These are phyloP conservation scores for Danio tinwini DNA, from an alignment of 2,797 vertebrate species.

Conservation along the genomic window DNA sequence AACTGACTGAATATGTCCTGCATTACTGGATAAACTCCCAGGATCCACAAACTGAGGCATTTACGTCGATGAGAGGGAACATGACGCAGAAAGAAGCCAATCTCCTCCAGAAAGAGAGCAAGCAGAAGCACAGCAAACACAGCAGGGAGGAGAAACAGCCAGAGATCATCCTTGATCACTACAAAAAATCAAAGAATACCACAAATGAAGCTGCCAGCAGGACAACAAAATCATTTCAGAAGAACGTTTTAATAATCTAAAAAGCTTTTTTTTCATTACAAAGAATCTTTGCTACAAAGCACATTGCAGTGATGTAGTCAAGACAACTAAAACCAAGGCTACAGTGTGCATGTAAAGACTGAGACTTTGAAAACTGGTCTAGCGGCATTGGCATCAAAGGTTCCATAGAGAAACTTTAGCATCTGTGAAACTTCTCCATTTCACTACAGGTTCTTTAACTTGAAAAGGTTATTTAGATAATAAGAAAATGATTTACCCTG, in stretches of 20 bases:
- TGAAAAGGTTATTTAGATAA: too few relatives aligned
- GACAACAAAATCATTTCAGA: not conserved
- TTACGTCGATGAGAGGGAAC: conserved; percentile 66
- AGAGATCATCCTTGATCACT: conserved; percentile 80
- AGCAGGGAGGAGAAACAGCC: conserved; percentile 83
- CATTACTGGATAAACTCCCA: conserved; percentile 85
- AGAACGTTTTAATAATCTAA: not conserved
- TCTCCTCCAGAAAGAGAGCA: conserved; percentile 80
- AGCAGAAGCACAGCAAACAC: conserved; percentile 72
- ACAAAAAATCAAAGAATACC: conserved; percentile 15
- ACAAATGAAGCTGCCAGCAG: not conserved
- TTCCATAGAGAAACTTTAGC: too few relatives aligned
- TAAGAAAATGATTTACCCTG: too few relatives aligned
- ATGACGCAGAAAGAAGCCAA: conserved; percentile 80
- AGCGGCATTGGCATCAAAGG: too few relatives aligned
- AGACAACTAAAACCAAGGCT: too few relatives aligned
- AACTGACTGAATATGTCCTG: not conserved
- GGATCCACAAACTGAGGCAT: conserved; percentile 79
- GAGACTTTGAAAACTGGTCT: too few relatives aligned
- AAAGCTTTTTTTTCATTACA: not conserved
- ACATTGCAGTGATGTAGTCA: too few relatives aligned
- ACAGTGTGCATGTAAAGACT: too few relatives aligned
- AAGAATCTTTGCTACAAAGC: not conserved
- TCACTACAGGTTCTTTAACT: too few relatives aligned
- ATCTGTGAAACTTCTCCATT: too few relatives aligned